Conservation (phyloP, 1,140 invertebrate genomes). For the Lasioglossum baleicum region DNA sequence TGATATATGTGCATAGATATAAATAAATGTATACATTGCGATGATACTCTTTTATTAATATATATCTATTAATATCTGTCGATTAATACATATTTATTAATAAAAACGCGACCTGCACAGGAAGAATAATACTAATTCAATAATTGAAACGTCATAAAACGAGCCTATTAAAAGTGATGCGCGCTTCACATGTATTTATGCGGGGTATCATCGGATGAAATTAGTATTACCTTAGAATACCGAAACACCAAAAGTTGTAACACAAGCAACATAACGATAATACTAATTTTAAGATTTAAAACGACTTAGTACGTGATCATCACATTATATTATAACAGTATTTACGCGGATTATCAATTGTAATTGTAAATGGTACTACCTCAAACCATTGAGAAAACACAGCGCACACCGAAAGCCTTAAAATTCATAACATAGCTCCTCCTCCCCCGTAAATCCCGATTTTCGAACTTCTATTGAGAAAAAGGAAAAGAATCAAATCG, state of each 20-base stretch:
- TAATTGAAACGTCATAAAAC: slow-evolving; percentile 20
- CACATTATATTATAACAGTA: neutral
- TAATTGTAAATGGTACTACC: slow-evolving; percentile 1
- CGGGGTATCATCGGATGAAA: slow-evolving; percentile 11
- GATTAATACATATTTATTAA: neutral
- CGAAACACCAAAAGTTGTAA: slow-evolving; percentile 26
- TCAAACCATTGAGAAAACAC: slow-evolving; percentile 20
- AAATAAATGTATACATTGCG: neutral
- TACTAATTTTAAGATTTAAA: slow-evolving; percentile 26
- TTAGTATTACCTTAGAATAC: slow-evolving; percentile 35
- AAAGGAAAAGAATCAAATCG: slow-evolving; percentile 25
- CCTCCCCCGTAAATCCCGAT: neutral
- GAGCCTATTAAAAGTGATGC: neutral
- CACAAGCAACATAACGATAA: slow-evolving; percentile 24
- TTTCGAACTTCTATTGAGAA: neutral
- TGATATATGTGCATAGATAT: too few species aligned
- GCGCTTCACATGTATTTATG: slow-evolving; percentile 9
- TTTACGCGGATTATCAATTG: slow-evolving; percentile 1
- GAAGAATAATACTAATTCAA: slow-evolving; percentile 44
- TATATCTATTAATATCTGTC: too few species aligned
- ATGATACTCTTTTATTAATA: neutral
- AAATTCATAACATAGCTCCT: slow-evolving; percentile 22
- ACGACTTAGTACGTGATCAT: slow-evolving; percentile 6
- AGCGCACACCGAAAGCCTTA: slow-evolving; percentile 36
- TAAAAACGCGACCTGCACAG: slow-evolving; percentile 25